Base-by-base conservation (phyloP, 2,113 vertebrate species). In the Trematocara nigrifrons region DNA sequence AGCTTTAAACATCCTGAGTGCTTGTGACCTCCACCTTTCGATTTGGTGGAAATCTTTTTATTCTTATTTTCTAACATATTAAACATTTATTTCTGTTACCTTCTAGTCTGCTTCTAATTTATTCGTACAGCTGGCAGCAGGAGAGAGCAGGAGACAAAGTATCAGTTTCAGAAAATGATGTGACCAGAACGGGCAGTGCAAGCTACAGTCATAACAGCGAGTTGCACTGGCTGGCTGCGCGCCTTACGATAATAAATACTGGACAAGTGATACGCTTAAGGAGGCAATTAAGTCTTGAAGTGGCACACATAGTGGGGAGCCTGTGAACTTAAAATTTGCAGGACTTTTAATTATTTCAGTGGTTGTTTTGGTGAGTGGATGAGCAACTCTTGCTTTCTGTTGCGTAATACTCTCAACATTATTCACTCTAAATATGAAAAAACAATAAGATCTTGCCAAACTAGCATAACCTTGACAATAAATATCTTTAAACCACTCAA, bases 271-370 rank as follows among this genome's bases (percentile, higher is more conserved):
- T 26, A n/a, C 3, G 52, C 20, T 64, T 86, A 78, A 82, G 52
- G 29, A 88, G 40, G 79, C 87, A 90, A 92, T 89, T 89, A 93
- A 78, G 71, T 29, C 15, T 61, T 33, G 20, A n/a, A 66, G 53
- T 81, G 40, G 22, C 76, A 57, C 47, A 69, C 47, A 59, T 35
- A 57, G n/a, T 3, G 18, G 45, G 47, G 80, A 90, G 76, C 83
- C 77, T 76, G 78, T 31, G 7, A 16, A 29, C 56, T 66, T 38
- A 56, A 80, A 85, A 82, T 76, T 2, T 47, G 9, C 33, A 56
- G 29, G 49, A 79, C 22, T 84, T 52, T 6, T 33, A 83, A 84
- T 83, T 5, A 79, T 84, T 88, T 85, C 76, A 83, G 78, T 69
- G 77, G 77, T 33, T 80, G 33, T 51, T 76, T 76, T 49, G 22